Evolutionary conservation across 2,113 vertebrate genomes (phyloP), one percentile per base, ranked within the genome.

Genomic region (Turnix velox): DNA sequence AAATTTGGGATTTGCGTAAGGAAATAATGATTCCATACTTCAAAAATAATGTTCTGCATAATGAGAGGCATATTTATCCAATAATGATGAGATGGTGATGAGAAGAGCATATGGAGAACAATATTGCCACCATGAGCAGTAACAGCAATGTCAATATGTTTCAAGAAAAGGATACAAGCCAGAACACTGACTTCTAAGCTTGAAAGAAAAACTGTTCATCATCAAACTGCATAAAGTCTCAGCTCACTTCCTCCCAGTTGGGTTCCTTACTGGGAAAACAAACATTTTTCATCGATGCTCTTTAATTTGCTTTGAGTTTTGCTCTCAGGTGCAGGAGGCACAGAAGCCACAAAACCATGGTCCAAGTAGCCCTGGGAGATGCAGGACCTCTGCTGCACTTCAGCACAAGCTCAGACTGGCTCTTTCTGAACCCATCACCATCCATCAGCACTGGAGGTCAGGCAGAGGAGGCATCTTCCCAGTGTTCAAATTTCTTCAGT

Each of bases 1-100:
- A 89, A 76, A 90, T 85, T 87, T 82, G 69, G 81, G 93, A 83
- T 72, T 94, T 95, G 86, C 15, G 19, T 61, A 93, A 95, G 37
- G 65, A 65, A 92, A 93, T 75, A 65, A 94, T 45, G 77, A 94
- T 66, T 61, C 80, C 54, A 72, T 45, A 81, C 71, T 94, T 92
- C 63, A 92, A 84, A 90, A 96, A 82, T 84, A 84, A 93, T 61
- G 33, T 81, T 94, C 76, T 16, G 23, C 83, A 74, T 87, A 93
- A 88, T 6, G 7, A 93, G 86, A 81, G 65, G 55, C 79, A 88
- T 77, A 94, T 92, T 95, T 88, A 86, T 86, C 84, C 69, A 88
- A 46, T 79, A 93, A 92, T 0, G 20, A 93, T 10, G 62, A 65
- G 88, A 52, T 68, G 58, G 61, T 91, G 86, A 84, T 72, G 84